Conservation (phyloP, 1,140 invertebrate genomes). For the Zophobas atratus region DNA sequence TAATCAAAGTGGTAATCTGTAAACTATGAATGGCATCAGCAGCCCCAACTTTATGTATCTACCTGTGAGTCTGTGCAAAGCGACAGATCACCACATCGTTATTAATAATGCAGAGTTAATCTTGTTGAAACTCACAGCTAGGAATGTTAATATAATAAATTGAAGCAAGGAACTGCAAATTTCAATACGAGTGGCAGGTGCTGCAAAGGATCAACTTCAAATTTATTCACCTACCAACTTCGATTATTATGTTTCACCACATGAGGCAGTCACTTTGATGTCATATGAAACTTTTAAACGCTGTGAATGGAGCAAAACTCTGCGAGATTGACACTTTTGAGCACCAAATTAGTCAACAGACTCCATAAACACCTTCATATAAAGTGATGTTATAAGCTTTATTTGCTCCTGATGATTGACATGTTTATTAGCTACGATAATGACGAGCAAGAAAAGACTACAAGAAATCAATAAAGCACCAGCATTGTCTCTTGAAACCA, state of each 20-base stretch:
- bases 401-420: too few relatives aligned
- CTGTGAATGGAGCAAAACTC: not conserved
- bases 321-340: constrained; percentile 2
- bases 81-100: constrained; percentile 46
- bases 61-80: constrained; percentile 16
- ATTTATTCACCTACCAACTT: constrained; percentile 24
- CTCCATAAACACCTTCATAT: not conserved
- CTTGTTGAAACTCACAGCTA: constrained; percentile 40
- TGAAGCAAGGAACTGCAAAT: constrained; percentile 34
- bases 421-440: too few relatives aligned
- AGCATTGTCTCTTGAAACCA: too few relatives aligned
- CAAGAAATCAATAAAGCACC: too few relatives aligned
- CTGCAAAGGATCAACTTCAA: constrained; percentile 26
- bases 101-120: constrained; percentile 46
- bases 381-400: not conserved
- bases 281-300: constrained; percentile 11
- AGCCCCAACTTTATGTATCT: constrained; percentile 25
- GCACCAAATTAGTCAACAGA: not conserved
- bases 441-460: too few relatives aligned
- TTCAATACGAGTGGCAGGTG: constrained; percentile 44
- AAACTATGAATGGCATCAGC: constrained; percentile 14
- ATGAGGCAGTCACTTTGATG: constrained; percentile 6
- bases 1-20: constrained; percentile 29
- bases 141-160: constrained; percentile 47
- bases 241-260: constrained; percentile 36